These are phyloP conservation scores for Campylorhamphus procurvoides DNA, from an alignment of 2,113 vertebrate genomes.

Conservation along the genomic window DNA sequence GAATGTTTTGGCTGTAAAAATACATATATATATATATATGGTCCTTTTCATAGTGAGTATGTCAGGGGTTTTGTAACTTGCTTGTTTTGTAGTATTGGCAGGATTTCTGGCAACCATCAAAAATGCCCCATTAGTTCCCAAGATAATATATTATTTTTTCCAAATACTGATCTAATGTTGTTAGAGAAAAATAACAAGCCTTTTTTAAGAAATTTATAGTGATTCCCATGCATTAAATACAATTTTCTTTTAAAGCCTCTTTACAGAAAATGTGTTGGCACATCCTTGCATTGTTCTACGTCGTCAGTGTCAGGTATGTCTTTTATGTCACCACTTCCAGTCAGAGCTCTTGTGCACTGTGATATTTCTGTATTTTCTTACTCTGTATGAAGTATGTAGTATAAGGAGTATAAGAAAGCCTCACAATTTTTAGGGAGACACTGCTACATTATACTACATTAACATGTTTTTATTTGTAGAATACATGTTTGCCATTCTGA, in stretches of 20 bases:
- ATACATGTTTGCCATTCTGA: neutral
- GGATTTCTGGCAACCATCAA: neutral
- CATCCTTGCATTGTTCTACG: conserved; percentile 96
- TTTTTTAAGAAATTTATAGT: neutral
- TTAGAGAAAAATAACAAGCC: neutral
- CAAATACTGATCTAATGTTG: neutral
- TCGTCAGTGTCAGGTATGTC: conserved; percentile 92
- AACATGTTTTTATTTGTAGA: neutral
- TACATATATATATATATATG: neutral
- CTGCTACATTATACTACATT: neutral
- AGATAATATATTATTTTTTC: neutral
- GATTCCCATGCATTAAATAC: neutral
- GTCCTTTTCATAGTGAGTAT: neutral
- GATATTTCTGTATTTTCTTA: neutral
- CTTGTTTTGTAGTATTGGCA: neutral
- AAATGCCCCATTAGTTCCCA: neutral
- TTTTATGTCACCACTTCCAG: neutral
- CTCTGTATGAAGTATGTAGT: neutral
- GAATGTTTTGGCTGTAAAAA: neutral
- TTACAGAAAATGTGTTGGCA: conserved; percentile 96
- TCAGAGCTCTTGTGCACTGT: neutral
- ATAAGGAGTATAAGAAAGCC: neutral
- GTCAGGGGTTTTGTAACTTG: neutral
- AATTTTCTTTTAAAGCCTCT: conserved; percentile 81
- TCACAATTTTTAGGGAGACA: neutral